Conservation (phyloP, 1,140 invertebrate genomes). For the Eumaeus atala region DNA sequence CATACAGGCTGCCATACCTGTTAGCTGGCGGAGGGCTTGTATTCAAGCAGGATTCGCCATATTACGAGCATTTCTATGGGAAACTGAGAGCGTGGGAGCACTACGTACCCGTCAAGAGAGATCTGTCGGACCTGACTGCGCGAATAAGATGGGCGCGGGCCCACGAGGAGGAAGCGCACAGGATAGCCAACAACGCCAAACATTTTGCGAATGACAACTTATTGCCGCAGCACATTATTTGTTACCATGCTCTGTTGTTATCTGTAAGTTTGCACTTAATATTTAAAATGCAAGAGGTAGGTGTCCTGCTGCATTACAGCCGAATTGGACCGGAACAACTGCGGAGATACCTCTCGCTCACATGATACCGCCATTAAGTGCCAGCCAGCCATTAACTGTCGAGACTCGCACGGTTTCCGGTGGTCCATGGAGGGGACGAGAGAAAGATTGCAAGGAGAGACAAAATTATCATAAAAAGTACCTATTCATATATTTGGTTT, state of each 20-base stretch:
- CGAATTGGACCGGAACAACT: too few species aligned
- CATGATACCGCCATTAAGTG: too few species aligned
- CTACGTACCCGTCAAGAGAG: constrained; percentile 87
- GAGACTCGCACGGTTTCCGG: too few species aligned
- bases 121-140: constrained; percentile 88
- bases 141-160: constrained; percentile 86
- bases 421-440: too few species aligned
- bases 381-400: too few species aligned
- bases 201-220: constrained; percentile 86
- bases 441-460: too few species aligned
- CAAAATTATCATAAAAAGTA: too few species aligned
- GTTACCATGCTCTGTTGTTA: constrained; percentile 90
- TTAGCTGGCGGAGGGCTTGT: constrained; percentile 90
- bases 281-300: constrained; percentile 3
- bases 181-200: constrained; percentile 83
- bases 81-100: constrained; percentile 84
- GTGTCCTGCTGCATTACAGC: too few species aligned
- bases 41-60: constrained; percentile 93
- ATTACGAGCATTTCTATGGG: constrained; percentile 96
- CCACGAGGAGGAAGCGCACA: constrained; percentile 82
- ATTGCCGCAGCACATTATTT: constrained; percentile 90
- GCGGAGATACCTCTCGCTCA: too few species aligned
- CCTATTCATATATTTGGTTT: too few species aligned
- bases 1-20: constrained; percentile 95
- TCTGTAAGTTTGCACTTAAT: constrained; percentile 69